Base-by-base conservation (phyloP, 1,140 invertebrate species). In the Philopotamus ludificatus region DNA sequence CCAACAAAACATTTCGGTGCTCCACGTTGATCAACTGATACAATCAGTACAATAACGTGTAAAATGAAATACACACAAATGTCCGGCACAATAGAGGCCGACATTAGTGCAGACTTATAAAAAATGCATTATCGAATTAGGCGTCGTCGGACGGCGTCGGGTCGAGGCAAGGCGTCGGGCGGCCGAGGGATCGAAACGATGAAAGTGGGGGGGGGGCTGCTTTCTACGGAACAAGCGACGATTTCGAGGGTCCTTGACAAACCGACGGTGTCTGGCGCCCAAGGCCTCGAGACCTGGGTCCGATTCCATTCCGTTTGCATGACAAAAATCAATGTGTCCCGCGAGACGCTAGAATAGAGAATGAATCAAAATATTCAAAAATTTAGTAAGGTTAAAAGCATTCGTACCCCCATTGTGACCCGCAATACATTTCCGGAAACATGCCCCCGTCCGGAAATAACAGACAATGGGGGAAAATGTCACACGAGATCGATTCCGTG, bases 211-310 rank as follows among this genome's bases (percentile, higher is more conserved):
- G 20, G 42, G 12, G 42, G 12, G 3, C n/a, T n/a, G n/a, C n/a
- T n/a, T n/a, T n/a, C n/a, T n/a, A 44, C 42, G 20, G 20, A 44
- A 18, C 3, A 44, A 44, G 45, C 16, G 20, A 49, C 7, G 20
- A 10, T 51, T 51, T 7, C 54, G 8, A 26, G 51, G 9, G 54
- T 10, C 54, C 54, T 57, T 42, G 54, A 21, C 39, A 39, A 41
- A 42, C 54, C 54, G 34, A 57, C 42, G 26, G 54, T 57, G 34
- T 57, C 54, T 42, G 54, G 54, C 42, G 42, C 42, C 54, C 54
- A 57, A 57, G 54, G 54, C 42, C 42, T 57, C n/a, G 9, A 21
- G 8, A 53, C 18, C 8, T 25, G 20, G 20, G 18, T 21, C 22
- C 3, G 20, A 23, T 49, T 12, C 47, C 15, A 21, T 3, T 7